These are phyloP conservation scores for Chymomyza amoena DNA, from an alignment of 2,888 invertebrate genomes.

Conservation along the genomic window DNA sequence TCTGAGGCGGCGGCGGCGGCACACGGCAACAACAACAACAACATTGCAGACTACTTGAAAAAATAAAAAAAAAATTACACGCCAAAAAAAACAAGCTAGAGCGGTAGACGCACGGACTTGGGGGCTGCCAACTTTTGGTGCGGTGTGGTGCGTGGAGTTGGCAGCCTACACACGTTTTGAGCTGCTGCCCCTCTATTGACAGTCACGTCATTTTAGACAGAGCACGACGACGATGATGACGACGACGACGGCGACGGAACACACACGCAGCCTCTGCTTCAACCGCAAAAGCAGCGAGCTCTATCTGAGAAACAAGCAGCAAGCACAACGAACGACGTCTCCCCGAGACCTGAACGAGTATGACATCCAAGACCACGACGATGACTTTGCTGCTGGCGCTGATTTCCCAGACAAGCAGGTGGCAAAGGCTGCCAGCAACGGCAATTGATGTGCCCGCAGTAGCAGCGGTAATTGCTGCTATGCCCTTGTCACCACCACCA, in stretches of 20 bases:
- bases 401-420: conserved; percentile 67
- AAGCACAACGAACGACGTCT: background rate
- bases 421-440: conserved; percentile 56
- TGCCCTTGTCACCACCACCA: conserved; percentile 17
- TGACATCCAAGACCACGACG: conserved; percentile 3
- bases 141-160: background rate
- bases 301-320: no score
- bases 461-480: conserved; percentile 60
- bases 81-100: background rate
- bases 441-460: conserved; percentile 50
- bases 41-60: conserved; percentile 37
- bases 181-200: conserved; percentile 41
- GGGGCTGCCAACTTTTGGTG: background rate
- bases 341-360: background rate
- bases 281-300: conserved; percentile 14
- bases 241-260: conserved; percentile 41
- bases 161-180: background rate
- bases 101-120: background rate
- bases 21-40: conserved; percentile 43
- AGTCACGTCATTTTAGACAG: conserved; percentile 64
- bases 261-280: conserved; percentile 54
- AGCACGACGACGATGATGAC: background rate
- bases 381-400: conserved; percentile 13
- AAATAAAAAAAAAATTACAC: background rate
- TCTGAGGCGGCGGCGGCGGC: background rate